Evolutionary conservation across 2,113 vertebrate species (phyloP).

Genomic region (Haemorhous mexicanus): DNA sequence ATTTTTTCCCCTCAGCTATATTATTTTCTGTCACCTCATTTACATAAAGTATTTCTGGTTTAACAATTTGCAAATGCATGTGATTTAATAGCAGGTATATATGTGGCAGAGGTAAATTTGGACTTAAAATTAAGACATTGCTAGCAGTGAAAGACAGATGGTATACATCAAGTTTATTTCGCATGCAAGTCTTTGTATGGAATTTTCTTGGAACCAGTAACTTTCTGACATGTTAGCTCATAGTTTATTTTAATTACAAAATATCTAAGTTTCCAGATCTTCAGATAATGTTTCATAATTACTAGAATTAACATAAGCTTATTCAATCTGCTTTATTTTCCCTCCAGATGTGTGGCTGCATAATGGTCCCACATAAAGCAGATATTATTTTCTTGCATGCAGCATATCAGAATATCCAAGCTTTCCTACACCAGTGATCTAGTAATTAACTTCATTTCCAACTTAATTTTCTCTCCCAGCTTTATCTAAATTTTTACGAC

Average conservation of each 20-base stretch:
- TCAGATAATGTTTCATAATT: neutral
- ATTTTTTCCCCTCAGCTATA: neutral
- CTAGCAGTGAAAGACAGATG: neutral
- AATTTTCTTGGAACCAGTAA: conserved; percentile 4
- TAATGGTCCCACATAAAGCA: neutral
- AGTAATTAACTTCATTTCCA: neutral
- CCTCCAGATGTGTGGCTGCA: neutral
- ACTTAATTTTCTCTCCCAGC: neutral
- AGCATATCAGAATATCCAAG: neutral
- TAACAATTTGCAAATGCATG: neutral
- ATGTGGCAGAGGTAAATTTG: neutral
- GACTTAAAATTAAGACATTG: neutral
- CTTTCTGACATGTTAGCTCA: conserved; percentile 18
- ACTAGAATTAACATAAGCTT: neutral
- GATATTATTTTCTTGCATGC: neutral
- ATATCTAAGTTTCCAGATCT: conserved; percentile 7
- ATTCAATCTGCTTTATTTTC: neutral
- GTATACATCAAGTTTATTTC: conserved; percentile 7
- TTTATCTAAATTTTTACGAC: neutral
- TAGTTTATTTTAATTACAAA: conserved; percentile 38
- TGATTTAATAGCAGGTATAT: conserved; percentile 12
- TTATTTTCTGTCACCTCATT: conserved; percentile 38
- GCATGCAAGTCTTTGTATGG: neutral
- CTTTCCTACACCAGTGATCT: neutral
- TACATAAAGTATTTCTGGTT: conserved; percentile 32